A percentile compares a stretch with the other conserved stretches of the same genome.
These are phyloP conservation scores for human (Homo sapiens) DNA, from an alignment of 2,113 vertebrate genomes.

Conservation along the genomic window GRCh38 chr15:49987001-49987500, in stretches of 20 bases:
- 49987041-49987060: neutral
- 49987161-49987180: neutral
- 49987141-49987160: neutral
- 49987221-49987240: neutral
- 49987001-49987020: neutral
- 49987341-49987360: neutral
- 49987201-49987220: neutral
- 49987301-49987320: neutral
- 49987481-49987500: constrained; percentile 83
- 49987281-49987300: neutral
- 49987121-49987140: neutral
- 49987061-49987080: neutral
- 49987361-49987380: neutral
- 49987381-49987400: constrained; percentile 84
- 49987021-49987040: neutral
- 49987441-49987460: constrained; percentile 85
- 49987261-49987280: neutral
- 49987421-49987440: constrained; percentile 86
- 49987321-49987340: fast-evolving
- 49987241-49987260: no score
- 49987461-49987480: constrained; percentile 84
- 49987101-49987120: neutral
- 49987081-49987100: neutral
- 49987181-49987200: neutral
- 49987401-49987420: constrained; percentile 87